Evolutionary conservation across 2,113 vertebrate genomes (phyloP), one percentile per base, ranked within the genome.

Genomic region (Oncorhynchus mykiss): DNA sequence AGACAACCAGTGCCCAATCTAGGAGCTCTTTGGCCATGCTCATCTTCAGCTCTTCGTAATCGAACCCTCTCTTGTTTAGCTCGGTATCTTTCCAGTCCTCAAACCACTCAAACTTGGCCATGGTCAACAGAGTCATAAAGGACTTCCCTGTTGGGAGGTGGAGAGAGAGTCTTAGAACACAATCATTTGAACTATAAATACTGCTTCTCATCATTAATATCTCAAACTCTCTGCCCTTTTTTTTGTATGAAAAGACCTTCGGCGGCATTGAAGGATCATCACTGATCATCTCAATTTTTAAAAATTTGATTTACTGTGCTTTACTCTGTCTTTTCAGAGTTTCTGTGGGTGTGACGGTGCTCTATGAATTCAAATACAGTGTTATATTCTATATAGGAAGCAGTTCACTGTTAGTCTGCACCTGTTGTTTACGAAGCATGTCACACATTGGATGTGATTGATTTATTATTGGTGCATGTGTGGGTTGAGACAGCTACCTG

Each of bases 121-220:
- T 95, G 84, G 94, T 95, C 57, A 95, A 88, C 80, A 95, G 77
- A 0, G 94, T 95, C 94, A 95, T 95, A 70, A 93, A 94, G 0
- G 94, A 95, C 22, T 89, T 88, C n/a, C 93, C 95, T 96, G 77
- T 2, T 29, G 20, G 18, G 27, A 12, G 25, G 24, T 27, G 25
- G 11, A 24, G 24, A 27, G 24, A 27, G 12, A 14, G 9, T 25
- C 11, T 78, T 91, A 90, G 81, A 13, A 66, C 27, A 66, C 27
- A 66, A 16, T 66, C 51, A 16, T 54, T 45, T 11, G 39, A 45
- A 18, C 51, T 54, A 22, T 25, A 6, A 4, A 60, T 4, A 60
- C 4, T 0, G 3, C 8, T 9, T 22, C 1, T 22, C 60, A 64
- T 11, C 24, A 2, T 22, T n/a, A 18, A 14, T 62, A n/a, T 62